phyloP scores from a whole-genome alignment of 2,113 vertebrate genomes.

The Piaya cayana region DNA sequence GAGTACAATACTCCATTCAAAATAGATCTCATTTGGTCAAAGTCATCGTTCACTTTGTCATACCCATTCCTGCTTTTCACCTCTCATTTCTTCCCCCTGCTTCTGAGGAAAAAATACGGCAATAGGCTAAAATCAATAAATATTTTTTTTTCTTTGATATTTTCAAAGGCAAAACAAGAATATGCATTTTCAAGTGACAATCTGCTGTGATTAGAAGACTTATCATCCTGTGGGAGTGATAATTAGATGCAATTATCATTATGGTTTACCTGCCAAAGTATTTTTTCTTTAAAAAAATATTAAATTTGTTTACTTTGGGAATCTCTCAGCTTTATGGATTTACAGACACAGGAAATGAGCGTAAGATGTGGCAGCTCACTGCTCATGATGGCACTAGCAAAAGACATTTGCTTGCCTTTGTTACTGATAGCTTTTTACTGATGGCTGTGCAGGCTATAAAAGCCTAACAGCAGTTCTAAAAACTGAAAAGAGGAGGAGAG shows the following conservation, averaged over 20 bases:
- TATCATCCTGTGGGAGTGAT: slow-evolving; percentile 12
- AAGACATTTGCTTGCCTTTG: background rate
- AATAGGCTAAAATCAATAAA: background rate
- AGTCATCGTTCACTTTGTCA: background rate
- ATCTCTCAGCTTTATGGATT: background rate
- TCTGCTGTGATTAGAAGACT: slow-evolving; percentile 14
- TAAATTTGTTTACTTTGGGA: background rate
- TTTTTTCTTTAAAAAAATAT: background rate
- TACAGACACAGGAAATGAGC: background rate
- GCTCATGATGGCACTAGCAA: background rate
- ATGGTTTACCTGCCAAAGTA: slow-evolving; percentile 8
- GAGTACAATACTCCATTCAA: background rate
- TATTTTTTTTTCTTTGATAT: background rate
- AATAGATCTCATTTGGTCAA: background rate
- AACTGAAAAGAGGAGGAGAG: background rate
- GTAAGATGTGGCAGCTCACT: background rate
- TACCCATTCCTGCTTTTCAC: background rate
- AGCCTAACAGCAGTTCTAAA: background rate
- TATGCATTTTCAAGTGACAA: background rate
- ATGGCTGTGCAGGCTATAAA: background rate
- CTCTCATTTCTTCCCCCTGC: background rate
- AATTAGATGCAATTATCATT: slow-evolving; percentile 51
- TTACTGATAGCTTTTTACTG: background rate
- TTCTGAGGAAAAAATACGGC: background rate
- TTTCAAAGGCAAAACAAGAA: slow-evolving; percentile 12